Base-by-base conservation (phyloP, 1,140 invertebrate species). In the Stratiolaelaps scimitus region DNA sequence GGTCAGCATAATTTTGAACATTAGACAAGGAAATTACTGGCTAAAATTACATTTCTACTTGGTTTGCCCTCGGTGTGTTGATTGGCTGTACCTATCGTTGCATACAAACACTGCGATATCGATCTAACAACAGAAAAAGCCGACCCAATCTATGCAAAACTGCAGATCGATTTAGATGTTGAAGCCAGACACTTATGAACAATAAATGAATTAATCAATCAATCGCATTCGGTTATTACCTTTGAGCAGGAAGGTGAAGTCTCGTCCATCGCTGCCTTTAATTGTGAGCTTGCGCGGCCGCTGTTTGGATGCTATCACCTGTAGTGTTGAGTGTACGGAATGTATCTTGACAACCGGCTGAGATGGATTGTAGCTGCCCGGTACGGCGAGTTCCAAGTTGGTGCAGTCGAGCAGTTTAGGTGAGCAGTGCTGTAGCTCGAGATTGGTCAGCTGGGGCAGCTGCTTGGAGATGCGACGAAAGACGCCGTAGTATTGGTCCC, bases 401-500 rank as follows among this genome's bases (percentile, higher is more conserved):
- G 86, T 80, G 73, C 92, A 94, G 44, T 83, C 80, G 64, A 92
- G 79, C 46, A 98, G 78, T 70, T 92, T 88, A 0, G 92, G 93
- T 66, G 91, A 93, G 4, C 98, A 94, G 75, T 95, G 95, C 72
- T 94, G 90, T 66, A 98, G 77, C 76, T 98, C 93, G 30, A 83
- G 72, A 13, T 77, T 78, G 2, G 78, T 81, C 65, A 81, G 68
- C 74, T 71, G 87, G 1, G 92, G 92, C 68, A 98, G 78, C 76
- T 98, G 95, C 66, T 90, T 81, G 0, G 88, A 88, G 70, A 98
- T 98, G 65, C 92, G 82, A 56, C 93, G 81, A 74, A 98, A 97
- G 10, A 98, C 92, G 72, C 96, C 89, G 76, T 98, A 98, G 75
- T 99, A 99, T 0, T 97, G 77, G 74, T 99, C 95, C 96, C 96